phyloP scores from a whole-genome alignment of 2,113 vertebrate species.

The Salvelinus fontinalis region DNA sequence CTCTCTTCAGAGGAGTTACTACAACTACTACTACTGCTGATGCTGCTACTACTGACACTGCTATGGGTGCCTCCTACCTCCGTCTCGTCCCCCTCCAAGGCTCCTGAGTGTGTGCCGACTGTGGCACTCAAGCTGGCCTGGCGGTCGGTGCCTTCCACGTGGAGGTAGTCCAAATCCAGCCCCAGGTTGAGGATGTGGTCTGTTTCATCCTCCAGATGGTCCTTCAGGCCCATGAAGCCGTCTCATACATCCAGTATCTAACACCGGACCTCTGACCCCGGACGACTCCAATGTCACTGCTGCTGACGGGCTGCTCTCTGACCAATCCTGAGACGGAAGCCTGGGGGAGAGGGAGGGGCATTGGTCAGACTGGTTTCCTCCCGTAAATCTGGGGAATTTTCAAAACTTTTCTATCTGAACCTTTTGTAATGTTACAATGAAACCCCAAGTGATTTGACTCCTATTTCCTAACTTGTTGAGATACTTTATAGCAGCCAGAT shows the following conservation, averaged over 20 bases:
- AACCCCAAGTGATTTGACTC: no score
- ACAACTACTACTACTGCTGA: constrained; percentile 54
- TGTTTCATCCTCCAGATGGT: constrained; percentile 86
- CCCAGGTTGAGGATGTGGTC: constrained; percentile 79
- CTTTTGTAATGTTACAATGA: no score
- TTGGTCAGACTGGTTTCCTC: no score
- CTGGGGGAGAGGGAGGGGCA: constrained; percentile 26
- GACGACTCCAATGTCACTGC: constrained; percentile 42
- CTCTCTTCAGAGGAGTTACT: constrained; percentile 83
- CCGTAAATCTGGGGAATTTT: no score
- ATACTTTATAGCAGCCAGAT: no score
- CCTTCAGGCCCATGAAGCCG: constrained; percentile 98
- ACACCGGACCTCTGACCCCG: constrained; percentile 31
- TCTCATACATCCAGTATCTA: constrained; percentile 83
- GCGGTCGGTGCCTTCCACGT: constrained; percentile 81
- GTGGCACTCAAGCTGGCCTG: constrained; percentile 10
- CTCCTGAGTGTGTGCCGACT: neutral
- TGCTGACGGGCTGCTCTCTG: constrained; percentile 43
- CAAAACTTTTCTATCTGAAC: no score
- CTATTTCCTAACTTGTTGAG: no score
- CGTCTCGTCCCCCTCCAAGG: constrained; percentile 2
- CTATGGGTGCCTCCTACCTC: constrained; percentile 68
- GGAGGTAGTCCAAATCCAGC: constrained; percentile 83
- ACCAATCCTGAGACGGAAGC: constrained; percentile 69
- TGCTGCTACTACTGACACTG: constrained; percentile 77